Percentiles rank a stretch among this genome's conserved stretches.
These are phyloP conservation scores for Sphecodes monilicornis DNA, from an alignment of 2,888 invertebrate species.

Conservation along the genomic window DNA sequence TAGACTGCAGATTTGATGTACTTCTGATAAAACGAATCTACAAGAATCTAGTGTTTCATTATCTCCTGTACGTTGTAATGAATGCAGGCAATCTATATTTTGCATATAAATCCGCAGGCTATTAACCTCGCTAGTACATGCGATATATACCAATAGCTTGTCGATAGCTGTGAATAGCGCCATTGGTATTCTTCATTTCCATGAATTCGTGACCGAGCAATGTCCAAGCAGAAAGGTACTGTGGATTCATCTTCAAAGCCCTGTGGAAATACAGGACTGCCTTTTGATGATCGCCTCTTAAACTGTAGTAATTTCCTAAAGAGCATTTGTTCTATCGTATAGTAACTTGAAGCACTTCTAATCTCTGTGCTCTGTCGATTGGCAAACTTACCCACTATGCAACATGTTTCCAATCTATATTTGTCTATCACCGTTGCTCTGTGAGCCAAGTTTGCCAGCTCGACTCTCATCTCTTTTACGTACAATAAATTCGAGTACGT, in stretches of 20 bases:
- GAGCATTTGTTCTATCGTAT: conserved; percentile 27
- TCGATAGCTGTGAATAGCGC: conserved; percentile 99
- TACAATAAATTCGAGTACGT: conserved; percentile 98
- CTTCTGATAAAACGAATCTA: too few relatives aligned
- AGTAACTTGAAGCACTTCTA: conserved; percentile 4
- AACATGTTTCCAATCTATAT: conserved; percentile 98
- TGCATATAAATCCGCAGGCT: too few relatives aligned
- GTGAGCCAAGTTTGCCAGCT: conserved; percentile 97
- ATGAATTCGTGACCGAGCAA: conserved; percentile 99
- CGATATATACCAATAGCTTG: conserved; percentile 93
- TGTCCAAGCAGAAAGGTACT: conserved; percentile 98
- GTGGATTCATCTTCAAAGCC: conserved; percentile 96
- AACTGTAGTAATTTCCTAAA: conserved; percentile 97
- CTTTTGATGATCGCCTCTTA: conserved; percentile 97
- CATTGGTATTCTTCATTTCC: conserved; percentile 99
- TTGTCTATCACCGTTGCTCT: conserved; percentile 97
- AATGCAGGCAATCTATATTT: too few relatives aligned
- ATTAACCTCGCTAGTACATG: background rate
- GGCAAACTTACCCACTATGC: conserved; percentile 92
- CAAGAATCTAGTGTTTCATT: too few relatives aligned
- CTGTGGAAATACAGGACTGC: conserved; percentile 99
- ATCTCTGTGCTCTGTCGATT: background rate
- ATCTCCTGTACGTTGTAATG: too few relatives aligned
- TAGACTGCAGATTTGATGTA: too few relatives aligned
- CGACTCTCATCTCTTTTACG: conserved; percentile 96